Base-by-base conservation (phyloP, 2,113 vertebrate species). In the Oryzias curvinotus region DNA sequence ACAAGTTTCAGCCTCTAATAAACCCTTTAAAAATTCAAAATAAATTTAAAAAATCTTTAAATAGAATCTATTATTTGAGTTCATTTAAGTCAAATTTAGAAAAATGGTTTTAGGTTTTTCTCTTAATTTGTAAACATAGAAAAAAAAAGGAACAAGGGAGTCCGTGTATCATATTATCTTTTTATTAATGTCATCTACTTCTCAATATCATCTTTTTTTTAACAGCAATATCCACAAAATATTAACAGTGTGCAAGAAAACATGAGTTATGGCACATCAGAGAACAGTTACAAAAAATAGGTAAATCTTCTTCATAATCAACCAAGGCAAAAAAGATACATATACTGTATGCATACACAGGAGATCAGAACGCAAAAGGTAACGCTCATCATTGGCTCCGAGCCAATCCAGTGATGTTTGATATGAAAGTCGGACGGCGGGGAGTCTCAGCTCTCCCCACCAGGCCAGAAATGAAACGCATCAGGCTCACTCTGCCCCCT, bases 171-270 rank as follows among this genome's bases (percentile, higher is more conserved):
- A 85, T 82, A 85, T 88, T 76, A 85, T 91, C 83, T 89, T 90
- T 91, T 90, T 88, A 88, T 91, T 92, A 87, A 88, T 84, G 81
- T 90, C 73, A 81, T 83, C 85, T 90, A 83, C 77, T 86, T 88
- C 80, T 90, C 81, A 84, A 90, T 90, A 79, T 88, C 68, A 73
- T 89, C 56, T 84, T 88, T 80, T 45, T 76, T 84, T 83, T 75
- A 87, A 91, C 90, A 91, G 87, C 89, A 90, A 90, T 90, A 90
- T 91, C 88, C 88, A 92, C 89, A 92, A 92, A 91, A 92, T 92
- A 92, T 92, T 91, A 91, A 92, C 90, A 91, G 87, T 92, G 89
- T 91, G 89, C 89, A 90, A 92, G 90, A 90, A 91, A 92, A 91
- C 83, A 90, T 90, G 89, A 91, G 86, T 89, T 90, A 91, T 92